Evolutionary conservation across 2,113 vertebrate species (phyloP).

Genomic region (Thryonomys swinderianus): DNA sequence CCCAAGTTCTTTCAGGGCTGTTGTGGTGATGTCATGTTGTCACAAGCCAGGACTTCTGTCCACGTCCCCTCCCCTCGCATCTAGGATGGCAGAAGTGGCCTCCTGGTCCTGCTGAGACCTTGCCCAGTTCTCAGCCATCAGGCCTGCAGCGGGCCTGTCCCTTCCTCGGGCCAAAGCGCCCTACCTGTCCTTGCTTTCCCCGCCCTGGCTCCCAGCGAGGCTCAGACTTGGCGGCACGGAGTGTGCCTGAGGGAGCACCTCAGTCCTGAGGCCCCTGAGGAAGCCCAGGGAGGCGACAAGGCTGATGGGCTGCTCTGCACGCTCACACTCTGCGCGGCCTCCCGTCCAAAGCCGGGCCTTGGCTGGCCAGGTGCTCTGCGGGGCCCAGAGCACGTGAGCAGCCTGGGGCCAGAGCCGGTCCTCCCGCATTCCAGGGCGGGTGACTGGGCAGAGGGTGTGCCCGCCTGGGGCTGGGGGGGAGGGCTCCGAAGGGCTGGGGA

Average conservation of each 20-base stretch:
- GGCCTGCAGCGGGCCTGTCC: no score
- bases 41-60: neutral
- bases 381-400: slow-evolving; percentile 62
- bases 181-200: neutral
- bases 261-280: neutral
- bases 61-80: no score
- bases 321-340: neutral
- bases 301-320: neutral
- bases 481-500: slow-evolving; percentile 66
- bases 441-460: slow-evolving; percentile 70
- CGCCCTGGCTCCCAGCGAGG: neutral
- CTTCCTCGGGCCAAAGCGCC: no score
- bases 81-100: neutral
- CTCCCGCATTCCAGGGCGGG: slow-evolving; percentile 72
- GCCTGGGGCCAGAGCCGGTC: slow-evolving; percentile 66
- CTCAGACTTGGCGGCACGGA: neutral
- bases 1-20: neutral
- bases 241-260: neutral
- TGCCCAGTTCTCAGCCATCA: no score
- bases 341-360: neutral
- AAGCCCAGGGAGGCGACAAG: neutral
- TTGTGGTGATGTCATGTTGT: neutral
- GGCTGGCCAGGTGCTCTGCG: slow-evolving; percentile 6
- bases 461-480: slow-evolving; percentile 55
- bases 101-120: neutral